A percentile compares a stretch with the other conserved stretches of the same genome.
These are phyloP conservation scores for Metalampra italica DNA, from an alignment of 2,888 invertebrate genomes.

Conservation along the genomic window DNA sequence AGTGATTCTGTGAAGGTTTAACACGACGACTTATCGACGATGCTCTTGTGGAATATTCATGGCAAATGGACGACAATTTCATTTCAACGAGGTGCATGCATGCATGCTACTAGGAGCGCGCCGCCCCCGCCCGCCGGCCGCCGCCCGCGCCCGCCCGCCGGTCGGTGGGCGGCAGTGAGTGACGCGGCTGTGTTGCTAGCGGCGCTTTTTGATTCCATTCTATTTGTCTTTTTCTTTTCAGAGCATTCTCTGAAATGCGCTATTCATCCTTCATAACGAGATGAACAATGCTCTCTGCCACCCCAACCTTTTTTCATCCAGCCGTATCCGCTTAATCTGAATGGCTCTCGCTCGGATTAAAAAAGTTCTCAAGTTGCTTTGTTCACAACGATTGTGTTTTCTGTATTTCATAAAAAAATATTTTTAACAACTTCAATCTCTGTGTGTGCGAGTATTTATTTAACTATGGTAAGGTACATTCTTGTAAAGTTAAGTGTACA, in stretches of 20 bases:
- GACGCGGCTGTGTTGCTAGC: conserved; percentile 11
- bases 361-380: conserved; percentile 11
- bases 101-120: not conserved
- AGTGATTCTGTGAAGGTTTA: no score
- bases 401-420: not conserved
- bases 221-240: conserved; percentile 19
- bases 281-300: conserved; percentile 23
- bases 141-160: conserved; percentile 1
- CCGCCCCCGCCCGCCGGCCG: not conserved
- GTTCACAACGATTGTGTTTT: not conserved
- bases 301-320: conserved; percentile 14
- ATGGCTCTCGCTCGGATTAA: conserved; percentile 20
- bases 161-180: not conserved
- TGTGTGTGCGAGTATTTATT: no score
- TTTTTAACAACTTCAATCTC: no score
- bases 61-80: conserved; percentile 17
- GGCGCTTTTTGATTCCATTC: conserved; percentile 18
- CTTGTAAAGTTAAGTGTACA: no score
- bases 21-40: no score
- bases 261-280: conserved; percentile 23
- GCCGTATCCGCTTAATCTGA: conserved; percentile 23
- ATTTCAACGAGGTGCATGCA: conserved; percentile 11
- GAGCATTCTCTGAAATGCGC: conserved; percentile 16
- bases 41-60: conserved; percentile 14
- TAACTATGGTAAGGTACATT: no score